Conservation (phyloP, 2,113 vertebrate species). For the Delphinus delphis region DNA sequence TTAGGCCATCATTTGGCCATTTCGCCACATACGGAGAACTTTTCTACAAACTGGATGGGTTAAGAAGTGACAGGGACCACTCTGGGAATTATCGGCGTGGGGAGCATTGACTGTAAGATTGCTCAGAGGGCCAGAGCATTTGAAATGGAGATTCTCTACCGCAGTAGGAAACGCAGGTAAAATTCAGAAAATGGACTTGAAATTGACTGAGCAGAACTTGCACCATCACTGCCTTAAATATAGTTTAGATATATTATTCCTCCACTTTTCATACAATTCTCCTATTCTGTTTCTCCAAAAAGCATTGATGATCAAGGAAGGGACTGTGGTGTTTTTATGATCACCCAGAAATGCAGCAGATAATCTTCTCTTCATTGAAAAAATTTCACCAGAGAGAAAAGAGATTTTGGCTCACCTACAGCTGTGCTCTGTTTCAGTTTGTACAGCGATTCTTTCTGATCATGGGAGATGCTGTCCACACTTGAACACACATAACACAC, state of each 20-base stretch:
- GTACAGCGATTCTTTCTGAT: not conserved
- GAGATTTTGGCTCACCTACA: not conserved
- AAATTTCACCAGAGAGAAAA: not conserved
- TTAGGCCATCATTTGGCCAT: conserved; percentile 72
- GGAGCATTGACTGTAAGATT: conserved; percentile 82
- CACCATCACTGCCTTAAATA: fast-evolving
- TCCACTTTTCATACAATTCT: not conserved
- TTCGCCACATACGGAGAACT: conserved; percentile 67
- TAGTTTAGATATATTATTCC: not conserved
- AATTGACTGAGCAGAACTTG: not conserved
- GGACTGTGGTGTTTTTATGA: not conserved
- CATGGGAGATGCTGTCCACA: not conserved
- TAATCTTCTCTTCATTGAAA: not conserved
- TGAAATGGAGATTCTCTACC: conserved; percentile 85
- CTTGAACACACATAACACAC: not conserved
- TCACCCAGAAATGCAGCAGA: not conserved
- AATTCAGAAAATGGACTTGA: not conserved
- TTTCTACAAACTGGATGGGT: conserved; percentile 79
- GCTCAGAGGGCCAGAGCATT: conserved; percentile 83
- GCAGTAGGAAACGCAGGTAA: conserved; percentile 83
- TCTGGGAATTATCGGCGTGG: conserved; percentile 85
- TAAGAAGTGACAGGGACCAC: conserved; percentile 79
- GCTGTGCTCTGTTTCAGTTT: not conserved
- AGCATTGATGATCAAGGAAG: not conserved
- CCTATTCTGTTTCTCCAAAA: not conserved